Base-by-base conservation (phyloP, 2,888 invertebrate species). In the Piscicola geometra region DNA sequence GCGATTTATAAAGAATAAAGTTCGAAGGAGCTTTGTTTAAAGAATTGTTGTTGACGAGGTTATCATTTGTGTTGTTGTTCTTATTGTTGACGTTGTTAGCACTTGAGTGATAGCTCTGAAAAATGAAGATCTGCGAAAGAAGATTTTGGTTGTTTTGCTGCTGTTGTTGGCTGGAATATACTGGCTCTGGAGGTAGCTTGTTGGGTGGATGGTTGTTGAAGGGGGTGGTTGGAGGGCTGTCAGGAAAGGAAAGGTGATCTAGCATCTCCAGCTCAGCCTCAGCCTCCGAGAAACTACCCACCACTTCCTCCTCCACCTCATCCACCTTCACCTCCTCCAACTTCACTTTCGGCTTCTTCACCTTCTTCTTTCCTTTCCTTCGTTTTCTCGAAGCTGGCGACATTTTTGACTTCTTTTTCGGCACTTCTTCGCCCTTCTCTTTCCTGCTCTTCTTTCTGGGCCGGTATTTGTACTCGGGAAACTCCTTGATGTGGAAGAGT, bases 361-460 rank as follows among this genome's bases (percentile, higher is more conserved):
- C 35, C 15, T 52, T 76, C 60, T 60, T 32, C 47, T 50, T 73
- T 35, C 35, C 52, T 41, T 50, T 35, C 33, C 75, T 64, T n/a
- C n/a, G n/a, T n/a, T n/a, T n/a, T n/a, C 52, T 66, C 30, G 60
- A 12, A 32, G 69, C 21, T n/a, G 21, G 28, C 21, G 67, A 35
- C 35, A 67, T 18, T 52, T 72, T 78, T 28, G 32, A 67, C 9
- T 28, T 71, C 30, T 47, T 47, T 79, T 83, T 83, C 1, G 90
- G 18, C 67, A 67, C 3, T 89, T 28, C 30, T 30, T 25, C 25
- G 47, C n/a, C 41, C 50, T 15, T 35, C 15, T 72, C 72, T 47
- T 9, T 47, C 50, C 32, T 72, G 70, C 67, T n/a, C 33, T 35
- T 35, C 15, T 15, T 15, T 9, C 15, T 32, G 32, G 73, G 73